These are phyloP conservation scores for Muscicapa comitata DNA, from an alignment of 2,797 vertebrate genomes.

Conservation along the genomic window DNA sequence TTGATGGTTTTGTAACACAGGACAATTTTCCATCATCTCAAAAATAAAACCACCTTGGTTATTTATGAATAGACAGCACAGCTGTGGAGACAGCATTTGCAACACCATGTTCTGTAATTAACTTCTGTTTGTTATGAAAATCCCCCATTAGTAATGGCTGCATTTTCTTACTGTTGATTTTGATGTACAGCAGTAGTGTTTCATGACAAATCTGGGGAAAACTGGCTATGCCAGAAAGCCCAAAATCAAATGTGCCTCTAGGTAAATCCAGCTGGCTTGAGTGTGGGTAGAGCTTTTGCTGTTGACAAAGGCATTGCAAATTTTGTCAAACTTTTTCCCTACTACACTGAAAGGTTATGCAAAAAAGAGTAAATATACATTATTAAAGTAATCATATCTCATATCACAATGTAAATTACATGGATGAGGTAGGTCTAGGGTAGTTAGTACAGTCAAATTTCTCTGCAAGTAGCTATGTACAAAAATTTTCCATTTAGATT, in stretches of 20 bases:
- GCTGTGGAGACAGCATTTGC: not conserved
- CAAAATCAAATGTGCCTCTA: not conserved
- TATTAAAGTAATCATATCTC: slow-evolving; percentile 11
- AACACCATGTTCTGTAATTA: not conserved
- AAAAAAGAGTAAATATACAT: not conserved
- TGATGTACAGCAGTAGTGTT: not conserved
- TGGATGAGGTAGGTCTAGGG: not conserved
- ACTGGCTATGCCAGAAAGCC: not conserved
- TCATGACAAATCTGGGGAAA: not conserved
- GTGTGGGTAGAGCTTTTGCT: not conserved
- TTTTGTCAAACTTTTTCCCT: not conserved
- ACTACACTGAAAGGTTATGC: not conserved
- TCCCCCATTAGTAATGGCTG: not conserved
- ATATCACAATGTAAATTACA: slow-evolving; percentile 18
- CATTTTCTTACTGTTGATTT: not conserved
- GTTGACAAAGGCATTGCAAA: slow-evolving; percentile 16
- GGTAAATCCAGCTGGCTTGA: not conserved
- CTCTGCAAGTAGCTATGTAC: not conserved
- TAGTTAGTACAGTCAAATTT: not conserved
- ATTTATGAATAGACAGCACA: not conserved
- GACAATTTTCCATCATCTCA: not conserved
- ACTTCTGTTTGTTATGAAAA: not conserved
- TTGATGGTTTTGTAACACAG: not conserved
- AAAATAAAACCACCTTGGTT: not conserved
- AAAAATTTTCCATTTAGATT: not conserved